phyloP scores from a whole-genome alignment of 1,140 invertebrate genomes.

The Drosophila serrata region DNA sequence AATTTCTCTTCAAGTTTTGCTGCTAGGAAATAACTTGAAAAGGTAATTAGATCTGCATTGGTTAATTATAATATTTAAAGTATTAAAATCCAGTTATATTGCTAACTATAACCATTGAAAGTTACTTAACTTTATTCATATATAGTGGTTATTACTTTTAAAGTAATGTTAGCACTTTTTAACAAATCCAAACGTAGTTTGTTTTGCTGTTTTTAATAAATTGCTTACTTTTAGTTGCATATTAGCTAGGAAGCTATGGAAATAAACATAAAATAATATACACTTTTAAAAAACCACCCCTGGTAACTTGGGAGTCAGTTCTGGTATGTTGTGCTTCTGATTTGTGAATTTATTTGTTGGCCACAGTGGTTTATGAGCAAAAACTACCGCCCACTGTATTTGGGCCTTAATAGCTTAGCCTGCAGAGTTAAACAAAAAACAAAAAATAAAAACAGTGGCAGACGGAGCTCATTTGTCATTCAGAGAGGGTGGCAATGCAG shows the following conservation, averaged over 20 bases:
- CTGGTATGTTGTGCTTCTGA: slow-evolving; percentile 1
- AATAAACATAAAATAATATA: not conserved
- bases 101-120: no score
- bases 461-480: slow-evolving; percentile 47
- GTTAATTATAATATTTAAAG: no score
- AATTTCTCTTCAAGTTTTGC: not conserved
- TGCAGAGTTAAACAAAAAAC: slow-evolving; percentile 19
- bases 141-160: no score
- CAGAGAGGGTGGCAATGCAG: slow-evolving; percentile 26
- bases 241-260: not conserved
- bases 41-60: no score
- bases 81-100: no score
- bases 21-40: not conserved
- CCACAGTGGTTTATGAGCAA: not conserved
- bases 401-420: slow-evolving; percentile 9
- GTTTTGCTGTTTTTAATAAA: no score
- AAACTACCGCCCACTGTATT: slow-evolving; percentile 11
- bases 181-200: not conserved
- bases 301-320: not conserved
- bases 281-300: not conserved
- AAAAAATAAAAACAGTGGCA: slow-evolving; percentile 2
- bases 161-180: not conserved
- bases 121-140: no score
- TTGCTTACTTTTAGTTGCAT: not conserved
- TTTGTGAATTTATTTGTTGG: slow-evolving; percentile 4